These are phyloP conservation scores for Astyanax mexicanus DNA, from an alignment of 2,797 vertebrate genomes.

Conservation along the genomic window DNA sequence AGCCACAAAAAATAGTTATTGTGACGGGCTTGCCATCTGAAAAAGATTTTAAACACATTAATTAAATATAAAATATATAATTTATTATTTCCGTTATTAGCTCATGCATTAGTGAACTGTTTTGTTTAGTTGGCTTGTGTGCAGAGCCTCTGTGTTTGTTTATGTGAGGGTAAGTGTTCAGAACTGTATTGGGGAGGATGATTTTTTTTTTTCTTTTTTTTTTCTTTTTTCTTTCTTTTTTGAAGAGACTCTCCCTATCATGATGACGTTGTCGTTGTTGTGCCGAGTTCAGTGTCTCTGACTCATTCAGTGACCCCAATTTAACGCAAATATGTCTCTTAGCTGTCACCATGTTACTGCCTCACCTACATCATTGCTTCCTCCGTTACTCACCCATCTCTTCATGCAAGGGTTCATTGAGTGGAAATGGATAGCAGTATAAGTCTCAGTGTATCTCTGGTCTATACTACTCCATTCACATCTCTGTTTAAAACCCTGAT, in stretches of 20 bases:
- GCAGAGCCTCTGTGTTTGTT: neutral
- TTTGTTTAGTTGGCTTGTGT: constrained; percentile 9
- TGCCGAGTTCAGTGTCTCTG: constrained; percentile 7
- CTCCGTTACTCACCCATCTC: constrained; percentile 54
- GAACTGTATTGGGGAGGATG: neutral
- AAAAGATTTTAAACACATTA: neutral
- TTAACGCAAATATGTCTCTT: neutral
- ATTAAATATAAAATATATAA: too few relatives aligned
- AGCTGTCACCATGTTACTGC: constrained; percentile 7
- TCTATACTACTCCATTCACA: neutral
- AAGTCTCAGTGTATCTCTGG: neutral
- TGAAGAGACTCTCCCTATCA: neutral
- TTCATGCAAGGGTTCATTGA: constrained; percentile 54
- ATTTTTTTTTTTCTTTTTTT: neutral
- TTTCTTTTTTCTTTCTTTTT: neutral
- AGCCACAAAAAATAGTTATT: too few relatives aligned
- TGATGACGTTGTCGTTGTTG: neutral
- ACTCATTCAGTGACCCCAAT: constrained; percentile 5
- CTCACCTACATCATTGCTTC: constrained; percentile 8
- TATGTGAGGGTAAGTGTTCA: neutral
- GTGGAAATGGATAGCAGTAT: neutral
- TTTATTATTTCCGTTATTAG: constrained; percentile 32
- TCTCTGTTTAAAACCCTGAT: constrained; percentile 11
- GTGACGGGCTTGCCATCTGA: neutral
- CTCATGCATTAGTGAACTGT: neutral